Percentiles rank a stretch among this genome's conserved stretches.
phyloP scores from a whole-genome alignment of 2,888 invertebrate genomes.

The Notodonta ziczac region DNA sequence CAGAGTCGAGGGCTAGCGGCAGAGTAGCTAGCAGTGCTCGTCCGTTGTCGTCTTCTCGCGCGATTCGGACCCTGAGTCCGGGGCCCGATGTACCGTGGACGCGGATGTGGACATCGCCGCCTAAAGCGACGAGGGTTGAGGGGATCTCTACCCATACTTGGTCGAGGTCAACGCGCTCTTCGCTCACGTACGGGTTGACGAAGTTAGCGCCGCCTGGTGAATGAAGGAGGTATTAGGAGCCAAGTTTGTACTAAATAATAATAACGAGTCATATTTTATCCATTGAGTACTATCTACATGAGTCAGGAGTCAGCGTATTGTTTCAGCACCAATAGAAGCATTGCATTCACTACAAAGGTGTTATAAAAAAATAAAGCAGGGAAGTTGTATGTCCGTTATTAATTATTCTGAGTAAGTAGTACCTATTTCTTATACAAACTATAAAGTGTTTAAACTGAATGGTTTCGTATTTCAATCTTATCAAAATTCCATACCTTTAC shows the following conservation, averaged over 20 bases:
- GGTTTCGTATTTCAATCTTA: background rate
- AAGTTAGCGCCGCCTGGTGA: constrained; percentile 68
- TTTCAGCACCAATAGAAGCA: too few relatives aligned
- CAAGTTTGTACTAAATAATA: too few relatives aligned
- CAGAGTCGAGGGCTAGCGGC: constrained; percentile 80
- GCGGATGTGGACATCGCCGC: constrained; percentile 91
- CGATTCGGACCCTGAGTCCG: constrained; percentile 71
- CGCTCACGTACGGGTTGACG: constrained; percentile 70
- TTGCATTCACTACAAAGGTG: too few relatives aligned
- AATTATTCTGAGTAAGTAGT: too few relatives aligned
- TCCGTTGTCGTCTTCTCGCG: constrained; percentile 78
- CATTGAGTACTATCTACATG: too few relatives aligned
- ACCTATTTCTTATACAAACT: too few relatives aligned
- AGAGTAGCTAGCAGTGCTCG: constrained; percentile 68
- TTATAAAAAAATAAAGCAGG: too few relatives aligned
- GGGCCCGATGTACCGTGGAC: constrained; percentile 82
- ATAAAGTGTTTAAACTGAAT: background rate
- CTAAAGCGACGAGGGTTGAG: constrained; percentile 90
- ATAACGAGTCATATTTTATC: too few relatives aligned
- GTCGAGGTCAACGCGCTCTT: constrained; percentile 67
- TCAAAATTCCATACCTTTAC: background rate
- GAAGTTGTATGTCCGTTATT: too few relatives aligned
- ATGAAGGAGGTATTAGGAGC: constrained; percentile 11
- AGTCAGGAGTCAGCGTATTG: too few relatives aligned
- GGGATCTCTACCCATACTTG: constrained; percentile 88